Evolutionary conservation across 23 tunicate species (phyloP).

Genomic region (Ciona savignyi): DNA sequence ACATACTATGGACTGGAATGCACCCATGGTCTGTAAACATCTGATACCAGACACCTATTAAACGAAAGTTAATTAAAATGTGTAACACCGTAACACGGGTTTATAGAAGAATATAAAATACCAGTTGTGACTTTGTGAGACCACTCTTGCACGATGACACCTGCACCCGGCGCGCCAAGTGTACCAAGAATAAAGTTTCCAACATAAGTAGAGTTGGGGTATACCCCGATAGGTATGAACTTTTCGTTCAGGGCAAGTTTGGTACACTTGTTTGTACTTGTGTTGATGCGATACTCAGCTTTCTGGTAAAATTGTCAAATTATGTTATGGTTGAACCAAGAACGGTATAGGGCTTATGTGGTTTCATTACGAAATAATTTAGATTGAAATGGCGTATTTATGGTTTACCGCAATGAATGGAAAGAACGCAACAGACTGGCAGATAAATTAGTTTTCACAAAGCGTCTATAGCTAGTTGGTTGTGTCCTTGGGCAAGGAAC

Average conservation of each 20-base stretch:
- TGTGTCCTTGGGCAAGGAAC: too few relatives aligned
- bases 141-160: slow-evolving; percentile 44
- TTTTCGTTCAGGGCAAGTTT: slow-evolving; percentile 6
- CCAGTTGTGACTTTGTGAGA: background rate
- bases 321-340: too few relatives aligned
- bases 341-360: too few relatives aligned
- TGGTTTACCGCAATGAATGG: too few relatives aligned
- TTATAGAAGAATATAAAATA: background rate
- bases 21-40: slow-evolving; percentile 25
- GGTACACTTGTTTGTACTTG: slow-evolving; percentile 33
- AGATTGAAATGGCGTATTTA: too few relatives aligned
- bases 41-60: slow-evolving; percentile 8
- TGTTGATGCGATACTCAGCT: slow-evolving; percentile 12
- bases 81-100: background rate
- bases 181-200: slow-evolving; percentile 28
- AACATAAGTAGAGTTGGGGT: slow-evolving; percentile 24
- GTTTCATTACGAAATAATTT: too few relatives aligned
- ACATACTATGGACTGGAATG: slow-evolving; percentile 17
- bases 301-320: background rate
- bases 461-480: too few relatives aligned
- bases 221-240: slow-evolving; percentile 23
- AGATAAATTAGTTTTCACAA: too few relatives aligned
- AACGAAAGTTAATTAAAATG: background rate
- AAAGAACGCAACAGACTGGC: too few relatives aligned
- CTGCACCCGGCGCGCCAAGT: slow-evolving; percentile 10